phyloP scores from a whole-genome alignment of 2,797 vertebrate genomes.

The Clarias pachynema region DNA sequence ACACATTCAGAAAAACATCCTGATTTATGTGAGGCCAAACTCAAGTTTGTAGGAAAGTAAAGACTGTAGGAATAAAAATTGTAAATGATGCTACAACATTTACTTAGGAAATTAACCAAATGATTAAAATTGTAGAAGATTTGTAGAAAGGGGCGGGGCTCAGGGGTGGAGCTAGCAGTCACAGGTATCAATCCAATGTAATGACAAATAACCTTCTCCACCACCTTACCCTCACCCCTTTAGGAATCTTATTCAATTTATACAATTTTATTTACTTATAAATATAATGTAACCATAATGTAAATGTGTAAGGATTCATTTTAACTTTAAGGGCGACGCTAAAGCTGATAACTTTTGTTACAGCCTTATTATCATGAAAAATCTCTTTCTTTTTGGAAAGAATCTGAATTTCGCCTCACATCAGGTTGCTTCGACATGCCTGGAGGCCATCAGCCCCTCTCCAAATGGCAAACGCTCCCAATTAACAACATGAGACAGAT shows the following conservation, averaged over 20 bases:
- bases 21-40: not conserved
- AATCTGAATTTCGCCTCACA: not conserved
- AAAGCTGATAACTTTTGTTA: not conserved
- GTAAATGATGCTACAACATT: not conserved
- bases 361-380: conserved; percentile 7
- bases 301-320: not conserved
- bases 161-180: not conserved
- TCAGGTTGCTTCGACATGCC: conserved; percentile 41
- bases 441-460: conserved; percentile 52
- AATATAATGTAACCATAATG: not conserved
- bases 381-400: not conserved
- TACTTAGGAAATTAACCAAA: not conserved
- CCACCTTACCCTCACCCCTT: too few species aligned
- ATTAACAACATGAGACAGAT: conserved; percentile 50
- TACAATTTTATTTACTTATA: not conserved
- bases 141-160: not conserved
- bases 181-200: not conserved
- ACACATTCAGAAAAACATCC: too few species aligned
- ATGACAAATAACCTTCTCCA: not conserved
- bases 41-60: not conserved
- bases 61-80: not conserved
- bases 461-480: conserved; percentile 55
- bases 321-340: not conserved
- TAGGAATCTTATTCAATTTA: not conserved
- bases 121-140: not conserved